Percentiles rank a stretch among this genome's conserved stretches.
These are phyloP conservation scores for Oreochromis tanganicae DNA, from an alignment of 2,113 vertebrate species.

Conservation along the genomic window DNA sequence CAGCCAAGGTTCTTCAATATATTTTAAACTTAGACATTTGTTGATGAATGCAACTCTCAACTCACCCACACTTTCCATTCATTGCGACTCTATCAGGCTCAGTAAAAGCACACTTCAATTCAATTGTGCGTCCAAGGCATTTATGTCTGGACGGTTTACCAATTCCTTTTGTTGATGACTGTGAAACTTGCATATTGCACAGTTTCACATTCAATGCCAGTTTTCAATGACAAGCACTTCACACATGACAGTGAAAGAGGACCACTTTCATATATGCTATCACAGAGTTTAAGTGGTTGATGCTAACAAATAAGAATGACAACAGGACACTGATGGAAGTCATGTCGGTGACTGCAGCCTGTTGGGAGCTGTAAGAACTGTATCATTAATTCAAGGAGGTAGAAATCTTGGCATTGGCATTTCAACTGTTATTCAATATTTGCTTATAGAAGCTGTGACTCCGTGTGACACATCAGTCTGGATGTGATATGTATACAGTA, in stretches of 20 bases:
- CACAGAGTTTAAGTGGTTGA: neutral
- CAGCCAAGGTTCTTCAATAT: neutral
- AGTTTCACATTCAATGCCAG: neutral
- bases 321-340: neutral
- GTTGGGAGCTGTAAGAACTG: neutral
- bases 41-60: neutral
- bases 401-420: neutral
- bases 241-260: neutral
- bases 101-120: neutral
- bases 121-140: neutral
- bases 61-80: neutral
- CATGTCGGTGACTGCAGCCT: neutral
- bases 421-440: neutral
- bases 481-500: neutral
- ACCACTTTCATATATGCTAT: neutral
- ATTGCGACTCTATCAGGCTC: neutral
- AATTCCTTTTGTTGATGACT: neutral
- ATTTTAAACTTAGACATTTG: neutral
- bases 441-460: neutral
- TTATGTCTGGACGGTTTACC: neutral
- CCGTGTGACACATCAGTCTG: neutral
- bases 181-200: neutral
- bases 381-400: neutral
- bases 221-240: neutral
- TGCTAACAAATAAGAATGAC: neutral